Conservation (phyloP, 2,113 vertebrate genomes). For the Hylia prasina region DNA sequence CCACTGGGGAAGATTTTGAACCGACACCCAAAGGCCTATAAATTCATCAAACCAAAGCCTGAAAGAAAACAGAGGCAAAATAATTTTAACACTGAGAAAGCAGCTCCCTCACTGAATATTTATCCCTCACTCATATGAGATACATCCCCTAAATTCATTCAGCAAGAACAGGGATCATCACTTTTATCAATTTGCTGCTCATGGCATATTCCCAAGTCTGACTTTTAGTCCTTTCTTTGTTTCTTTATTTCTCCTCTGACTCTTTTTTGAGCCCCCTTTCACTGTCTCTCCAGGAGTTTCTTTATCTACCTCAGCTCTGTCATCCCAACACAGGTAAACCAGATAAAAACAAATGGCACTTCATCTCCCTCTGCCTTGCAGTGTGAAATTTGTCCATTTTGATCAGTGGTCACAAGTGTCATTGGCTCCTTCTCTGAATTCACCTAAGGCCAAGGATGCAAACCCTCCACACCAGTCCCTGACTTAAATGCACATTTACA, state of each 20-base stretch:
- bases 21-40: slow-evolving; percentile 91
- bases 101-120: not conserved
- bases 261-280: not conserved
- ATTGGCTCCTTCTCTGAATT: not conserved
- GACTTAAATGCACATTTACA: not conserved
- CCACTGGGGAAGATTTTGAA: slow-evolving; percentile 98
- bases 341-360: not conserved
- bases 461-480: not conserved
- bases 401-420: accelerated
- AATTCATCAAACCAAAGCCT: slow-evolving; percentile 98
- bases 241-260: not conserved
- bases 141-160: not conserved
- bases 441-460: not conserved
- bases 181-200: not conserved
- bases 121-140: too few species aligned
- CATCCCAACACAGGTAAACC: not conserved
- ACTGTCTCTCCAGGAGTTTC: not conserved
- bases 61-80: slow-evolving; percentile 53
- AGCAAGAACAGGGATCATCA: not conserved
- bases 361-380: not conserved
- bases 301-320: not conserved
- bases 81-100: not conserved
- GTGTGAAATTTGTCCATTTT: not conserved
- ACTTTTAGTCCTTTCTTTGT: not conserved
- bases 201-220: not conserved